Base-by-base conservation (phyloP, 2,888 invertebrate species). In the Aethes cnicana region DNA sequence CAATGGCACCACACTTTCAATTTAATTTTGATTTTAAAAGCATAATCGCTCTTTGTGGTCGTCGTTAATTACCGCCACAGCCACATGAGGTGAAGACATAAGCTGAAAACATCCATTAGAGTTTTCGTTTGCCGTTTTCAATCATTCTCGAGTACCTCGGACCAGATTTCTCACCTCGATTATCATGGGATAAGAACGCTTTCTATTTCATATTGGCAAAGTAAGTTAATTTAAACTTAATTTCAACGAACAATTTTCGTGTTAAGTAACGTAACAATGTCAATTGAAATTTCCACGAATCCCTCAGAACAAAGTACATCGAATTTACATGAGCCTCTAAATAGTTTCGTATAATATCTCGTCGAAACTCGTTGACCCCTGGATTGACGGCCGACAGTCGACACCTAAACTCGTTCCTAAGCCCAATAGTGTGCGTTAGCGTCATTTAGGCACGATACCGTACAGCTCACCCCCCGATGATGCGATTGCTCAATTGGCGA, bases 401-500 rank as follows among this genome's bases (percentile, higher is more conserved):
- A 18, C 23, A 9, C 26, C 25, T 18, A 14, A 41, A 16, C 6
- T 9, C 17, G 35, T 12, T 8, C 18, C 26, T 32, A 39, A 47
- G 30, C 47, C 37, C 47, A 37, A 37, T 47, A 47, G 37, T 39
- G 30, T 17, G 21, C 21, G 36, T 20, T 21, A 49, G 33, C 12
- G 44, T 47, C 62, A 62, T 67, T 74, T 74, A 74, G 73, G 39
- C 55, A 57, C 58, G 61, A 59, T 57, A 55, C 68, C 72, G 71
- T 69, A 63, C 66, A 58, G 63, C 68, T 71, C 69, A 66, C 72
- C 73, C 74, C 65, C 63, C 70, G 72, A 77, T 76, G 84, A 84
- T 82, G 71, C 84, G 79, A 84, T 86, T 87, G 89, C 84, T 83
- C 87, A 89, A 89, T 88, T 89, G 88, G 82, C 88, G 89, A 80